Percentiles rank a stretch among this genome's conserved stretches.
phyloP scores from a whole-genome alignment of 2,797 vertebrate genomes.

The Gila robusta region DNA sequence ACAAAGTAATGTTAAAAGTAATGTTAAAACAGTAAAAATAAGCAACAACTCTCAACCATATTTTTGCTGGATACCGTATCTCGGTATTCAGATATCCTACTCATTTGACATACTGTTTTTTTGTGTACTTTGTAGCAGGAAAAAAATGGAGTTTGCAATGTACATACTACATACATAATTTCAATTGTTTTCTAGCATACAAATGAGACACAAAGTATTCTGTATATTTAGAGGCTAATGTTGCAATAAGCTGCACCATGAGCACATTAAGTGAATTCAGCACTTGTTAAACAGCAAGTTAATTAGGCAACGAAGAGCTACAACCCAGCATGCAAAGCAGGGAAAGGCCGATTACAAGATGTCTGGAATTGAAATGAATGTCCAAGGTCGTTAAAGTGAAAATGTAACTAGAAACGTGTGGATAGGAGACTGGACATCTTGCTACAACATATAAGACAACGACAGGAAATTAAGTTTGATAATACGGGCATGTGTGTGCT shows the following conservation, averaged over 20 bases:
- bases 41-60: not conserved
- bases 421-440: not conserved
- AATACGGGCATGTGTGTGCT: not conserved
- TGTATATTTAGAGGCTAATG: constrained; percentile 35
- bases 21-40: not conserved
- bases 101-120: not conserved
- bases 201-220: not conserved
- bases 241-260: constrained; percentile 24
- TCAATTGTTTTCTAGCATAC: not conserved
- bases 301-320: constrained; percentile 44
- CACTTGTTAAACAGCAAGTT: constrained; percentile 33
- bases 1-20: not conserved
- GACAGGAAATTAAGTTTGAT: not conserved
- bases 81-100: not conserved
- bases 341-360: constrained; percentile 18
- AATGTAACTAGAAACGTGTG: constrained; percentile 6
- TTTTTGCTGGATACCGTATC: not conserved
- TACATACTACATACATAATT: not conserved
- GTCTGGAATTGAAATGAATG: constrained; percentile 25
- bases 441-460: constrained; percentile 8
- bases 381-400: constrained; percentile 39
- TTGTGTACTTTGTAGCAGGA: not conserved
- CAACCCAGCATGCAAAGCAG: constrained; percentile 30
- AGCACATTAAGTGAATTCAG: constrained; percentile 30
- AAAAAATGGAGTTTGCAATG: not conserved